Conservation (phyloP, 2,797 vertebrate species). For the Takifugu ocellatus region DNA sequence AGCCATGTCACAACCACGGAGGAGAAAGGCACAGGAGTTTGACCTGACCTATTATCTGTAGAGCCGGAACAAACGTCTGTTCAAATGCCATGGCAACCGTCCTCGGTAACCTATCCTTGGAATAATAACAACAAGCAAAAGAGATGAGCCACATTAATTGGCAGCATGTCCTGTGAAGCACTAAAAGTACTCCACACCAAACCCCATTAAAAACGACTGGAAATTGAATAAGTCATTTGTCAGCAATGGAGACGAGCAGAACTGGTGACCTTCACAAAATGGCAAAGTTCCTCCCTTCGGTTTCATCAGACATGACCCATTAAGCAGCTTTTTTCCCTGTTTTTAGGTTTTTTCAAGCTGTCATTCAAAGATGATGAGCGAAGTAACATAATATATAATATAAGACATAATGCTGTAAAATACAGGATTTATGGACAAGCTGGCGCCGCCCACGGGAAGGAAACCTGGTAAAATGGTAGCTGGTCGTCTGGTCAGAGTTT, state of each 20-base stretch:
- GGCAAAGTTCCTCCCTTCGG: constrained; percentile 31
- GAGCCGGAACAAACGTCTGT: constrained; percentile 38
- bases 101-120: constrained; percentile 52
- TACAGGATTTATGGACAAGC: too few relatives aligned
- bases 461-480: too few relatives aligned
- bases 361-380: constrained; percentile 27
- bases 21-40: constrained; percentile 50
- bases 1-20: constrained; percentile 40
- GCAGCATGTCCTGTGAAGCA: constrained; percentile 25
- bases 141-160: constrained; percentile 42
- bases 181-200: constrained; percentile 33
- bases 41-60: constrained; percentile 61
- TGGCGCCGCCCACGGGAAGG: too few relatives aligned
- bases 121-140: constrained; percentile 37
- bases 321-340: constrained; percentile 29
- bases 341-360: constrained; percentile 30
- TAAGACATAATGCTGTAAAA: too few relatives aligned
- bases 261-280: constrained; percentile 38
- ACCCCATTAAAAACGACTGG: constrained; percentile 39
- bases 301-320: constrained; percentile 53
- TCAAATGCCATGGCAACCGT: constrained; percentile 63
- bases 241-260: constrained; percentile 12
- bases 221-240: constrained; percentile 45
- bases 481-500: too few relatives aligned
- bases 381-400: constrained; percentile 24